Evolutionary conservation across 2,113 vertebrate species (phyloP).

Genomic region (Morone chrysops): DNA sequence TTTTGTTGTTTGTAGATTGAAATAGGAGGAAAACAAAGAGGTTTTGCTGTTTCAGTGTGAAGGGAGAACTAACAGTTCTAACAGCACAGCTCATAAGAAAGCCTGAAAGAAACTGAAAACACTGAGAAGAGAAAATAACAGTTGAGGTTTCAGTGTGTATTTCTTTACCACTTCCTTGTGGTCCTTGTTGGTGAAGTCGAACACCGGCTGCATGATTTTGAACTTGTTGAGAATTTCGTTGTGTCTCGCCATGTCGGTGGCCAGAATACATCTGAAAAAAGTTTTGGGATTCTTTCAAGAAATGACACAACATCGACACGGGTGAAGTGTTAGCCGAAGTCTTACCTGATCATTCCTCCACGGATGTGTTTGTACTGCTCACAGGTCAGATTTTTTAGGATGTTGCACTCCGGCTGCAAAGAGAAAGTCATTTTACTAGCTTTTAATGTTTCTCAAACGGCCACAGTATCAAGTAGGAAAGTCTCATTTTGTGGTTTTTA

Average conservation of each 20-base stretch:
- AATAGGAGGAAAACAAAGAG: no score
- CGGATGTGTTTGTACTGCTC: constrained; percentile 70
- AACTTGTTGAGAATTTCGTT: constrained; percentile 85
- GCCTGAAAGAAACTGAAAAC: not conserved
- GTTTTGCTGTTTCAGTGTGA: not conserved
- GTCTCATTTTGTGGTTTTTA: not conserved
- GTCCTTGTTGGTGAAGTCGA: constrained; percentile 82
- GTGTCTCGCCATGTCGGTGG: constrained; percentile 84
- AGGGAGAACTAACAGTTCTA: not conserved
- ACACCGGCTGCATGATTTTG: constrained; percentile 72
- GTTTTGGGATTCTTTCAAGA: no score
- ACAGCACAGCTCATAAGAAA: not conserved
- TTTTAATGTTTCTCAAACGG: not conserved
- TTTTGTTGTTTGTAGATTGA: no score
- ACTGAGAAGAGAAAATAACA: not conserved
- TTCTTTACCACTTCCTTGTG: constrained; percentile 83
- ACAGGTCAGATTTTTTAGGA: constrained; percentile 79
- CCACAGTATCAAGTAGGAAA: no score
- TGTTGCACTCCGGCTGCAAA: constrained; percentile 88
- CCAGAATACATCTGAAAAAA: constrained; percentile 73
- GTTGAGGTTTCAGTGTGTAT: not conserved
- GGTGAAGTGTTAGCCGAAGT: accelerated
- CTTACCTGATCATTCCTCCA: constrained; percentile 73
- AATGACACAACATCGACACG: accelerated
- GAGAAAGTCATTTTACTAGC: not conserved